Evolutionary conservation across 2,113 vertebrate genomes (phyloP), one percentile per base, ranked within the genome.

Genomic region (Nycticebus coucang): DNA sequence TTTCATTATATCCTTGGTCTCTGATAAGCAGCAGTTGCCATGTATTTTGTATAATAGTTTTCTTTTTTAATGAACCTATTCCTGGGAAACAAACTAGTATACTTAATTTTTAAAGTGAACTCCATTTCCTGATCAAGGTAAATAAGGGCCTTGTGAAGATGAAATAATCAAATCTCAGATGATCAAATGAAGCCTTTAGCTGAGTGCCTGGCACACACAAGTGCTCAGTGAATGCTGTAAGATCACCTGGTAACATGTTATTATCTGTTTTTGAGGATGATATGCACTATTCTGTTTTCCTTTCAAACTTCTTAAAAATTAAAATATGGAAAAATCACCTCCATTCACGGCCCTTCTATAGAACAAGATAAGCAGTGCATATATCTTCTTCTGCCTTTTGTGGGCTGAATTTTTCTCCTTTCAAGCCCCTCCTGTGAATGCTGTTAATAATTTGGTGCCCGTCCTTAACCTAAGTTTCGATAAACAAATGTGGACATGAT

Each of bases 21-120:
- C 93, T 88, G 92, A 81, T 94, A 96, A 94, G 41, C 8, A 24
- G 89, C 60, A 79, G 10, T 87, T 87, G 89, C 92, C 82, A 17
- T 72, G 41, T 87, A 37, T 93, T 82, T 84, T 93, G 21, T 86
- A 71, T 81, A 89, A 57, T 81, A 60, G 41, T 95, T 96, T 22
- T 79, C n/a, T 85, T 91, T 72, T 91, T 72, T 28, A 89, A 84
- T 87, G 64, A 60, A 53, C 26, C 53, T 77, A 15, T 72, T 95
- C 95, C 41, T 84, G 33, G 18, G 69, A 92, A 86, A 53, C 68
- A 69, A 72, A 41, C 18, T 66, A 80, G 14, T 50, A 14, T 30
- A 30, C 17, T 77, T 75, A 15, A 37, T 91, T 78, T 45, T 19
- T 4, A 35, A 60, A 62, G 33, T 78, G 95, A 80, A 41, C 37